Conservation (phyloP, 2,888 invertebrate species). For the Hypercompe scribonia region DNA sequence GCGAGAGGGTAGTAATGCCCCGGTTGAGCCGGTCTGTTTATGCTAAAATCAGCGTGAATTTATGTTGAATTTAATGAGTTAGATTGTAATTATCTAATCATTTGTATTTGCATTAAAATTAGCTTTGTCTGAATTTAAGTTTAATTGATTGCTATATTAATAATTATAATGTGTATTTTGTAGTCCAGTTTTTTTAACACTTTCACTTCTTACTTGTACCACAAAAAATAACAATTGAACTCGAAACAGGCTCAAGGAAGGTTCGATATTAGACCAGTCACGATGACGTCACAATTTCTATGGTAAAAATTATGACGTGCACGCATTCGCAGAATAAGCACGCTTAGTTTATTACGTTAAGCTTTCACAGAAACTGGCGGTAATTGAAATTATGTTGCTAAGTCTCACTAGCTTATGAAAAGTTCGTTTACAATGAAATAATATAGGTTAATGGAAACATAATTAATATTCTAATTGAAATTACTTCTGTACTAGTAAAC, state of each 20-base stretch:
- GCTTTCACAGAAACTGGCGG: conserved; percentile 25
- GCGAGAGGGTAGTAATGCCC: too few species aligned
- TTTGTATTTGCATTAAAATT: too few species aligned
- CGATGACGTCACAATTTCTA: conserved; percentile 48
- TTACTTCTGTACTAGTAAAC: neutral
- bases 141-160: neutral
- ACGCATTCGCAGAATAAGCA: neutral
- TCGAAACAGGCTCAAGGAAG: conserved; percentile 8
- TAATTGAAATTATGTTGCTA: conserved; percentile 22
- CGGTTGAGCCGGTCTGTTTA: too few species aligned
- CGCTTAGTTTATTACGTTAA: conserved; percentile 10
- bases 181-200: neutral
- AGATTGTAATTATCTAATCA: too few species aligned
- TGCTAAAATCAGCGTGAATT: too few species aligned
- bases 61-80: too few species aligned
- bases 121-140: too few species aligned
- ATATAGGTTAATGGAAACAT: conserved; percentile 14
- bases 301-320: conserved; percentile 50
- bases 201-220: conserved; percentile 10
- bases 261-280: conserved; percentile 37
- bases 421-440: conserved; percentile 6
- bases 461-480: conserved; percentile 5
- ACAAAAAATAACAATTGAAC: conserved; percentile 19
- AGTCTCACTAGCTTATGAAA: neutral
- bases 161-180: neutral